Conservation (phyloP, 2,113 vertebrate genomes). For the Aegotheles bennettii region DNA sequence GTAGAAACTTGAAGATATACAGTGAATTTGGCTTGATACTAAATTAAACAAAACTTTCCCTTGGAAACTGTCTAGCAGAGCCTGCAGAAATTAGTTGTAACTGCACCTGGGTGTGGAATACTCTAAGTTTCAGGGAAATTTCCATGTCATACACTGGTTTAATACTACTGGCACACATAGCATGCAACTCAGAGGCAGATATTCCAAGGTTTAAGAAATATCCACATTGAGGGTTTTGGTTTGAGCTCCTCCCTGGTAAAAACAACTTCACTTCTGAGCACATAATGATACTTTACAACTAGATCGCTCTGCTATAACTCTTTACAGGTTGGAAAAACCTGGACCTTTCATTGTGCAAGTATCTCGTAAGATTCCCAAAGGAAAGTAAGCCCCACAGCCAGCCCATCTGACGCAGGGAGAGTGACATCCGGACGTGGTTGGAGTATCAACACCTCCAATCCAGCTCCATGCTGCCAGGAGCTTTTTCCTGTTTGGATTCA, state of each 20-base stretch:
- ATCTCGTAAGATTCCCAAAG: not conserved
- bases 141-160: conserved; percentile 8
- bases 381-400: not conserved
- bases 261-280: not conserved
- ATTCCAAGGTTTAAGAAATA: not conserved
- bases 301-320: not conserved
- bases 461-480: not conserved
- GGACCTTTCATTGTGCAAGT: not conserved
- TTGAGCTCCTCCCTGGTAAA: not conserved
- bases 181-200: not conserved
- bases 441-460: not conserved
- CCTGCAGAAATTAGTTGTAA: not conserved
- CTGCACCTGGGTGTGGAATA: not conserved
- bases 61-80: not conserved
- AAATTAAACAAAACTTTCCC: conserved; percentile 2
- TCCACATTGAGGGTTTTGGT: not conserved
- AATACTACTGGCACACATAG: not conserved
- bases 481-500: conserved; percentile 27
- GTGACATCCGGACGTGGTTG: not conserved
- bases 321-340: not conserved
- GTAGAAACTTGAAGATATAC: not conserved
- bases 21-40: not conserved
- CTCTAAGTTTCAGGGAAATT: not conserved
- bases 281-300: not conserved
- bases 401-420: not conserved